phyloP scores from a whole-genome alignment of 1,140 invertebrate species.

The Lasioglossum albipes region DNA sequence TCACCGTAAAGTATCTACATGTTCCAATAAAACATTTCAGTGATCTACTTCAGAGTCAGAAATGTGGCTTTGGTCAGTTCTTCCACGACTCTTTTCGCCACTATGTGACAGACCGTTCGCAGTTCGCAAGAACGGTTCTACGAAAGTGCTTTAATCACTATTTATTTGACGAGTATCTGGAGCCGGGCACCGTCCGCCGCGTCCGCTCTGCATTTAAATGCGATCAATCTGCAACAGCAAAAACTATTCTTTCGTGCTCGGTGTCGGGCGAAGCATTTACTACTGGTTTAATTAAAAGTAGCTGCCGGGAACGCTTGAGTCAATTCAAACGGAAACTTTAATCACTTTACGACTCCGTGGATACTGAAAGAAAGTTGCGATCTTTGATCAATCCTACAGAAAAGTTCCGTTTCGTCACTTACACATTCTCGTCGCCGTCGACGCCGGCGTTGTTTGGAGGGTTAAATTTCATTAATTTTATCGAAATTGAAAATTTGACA shows the following conservation, averaged over 20 bases:
- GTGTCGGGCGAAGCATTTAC: not conserved
- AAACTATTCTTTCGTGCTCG: not conserved
- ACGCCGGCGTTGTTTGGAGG: too few relatives aligned
- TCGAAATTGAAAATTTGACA: too few relatives aligned
- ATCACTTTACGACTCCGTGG: slow-evolving; percentile 15
- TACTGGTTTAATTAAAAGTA: slow-evolving; percentile 37
- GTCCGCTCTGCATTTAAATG: not conserved
- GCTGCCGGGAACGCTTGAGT: slow-evolving; percentile 1
- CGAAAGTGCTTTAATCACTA: not conserved
- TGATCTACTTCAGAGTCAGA: too few relatives aligned
- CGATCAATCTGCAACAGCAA: not conserved
- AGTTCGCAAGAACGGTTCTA: not conserved
- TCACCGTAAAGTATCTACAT: too few relatives aligned
- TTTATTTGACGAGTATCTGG: not conserved
- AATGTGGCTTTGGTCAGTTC: too few relatives aligned
- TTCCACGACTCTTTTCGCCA: too few relatives aligned
- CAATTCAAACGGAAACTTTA: slow-evolving; percentile 41
- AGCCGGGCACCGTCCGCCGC: not conserved
- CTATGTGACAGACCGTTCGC: too few relatives aligned
- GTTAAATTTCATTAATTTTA: too few relatives aligned
- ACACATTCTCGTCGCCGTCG: not conserved
- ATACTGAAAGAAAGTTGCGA: slow-evolving; percentile 18
- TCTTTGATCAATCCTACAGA: not conserved
- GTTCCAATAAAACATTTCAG: too few relatives aligned
- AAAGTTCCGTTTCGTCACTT: slow-evolving; percentile 20